phyloP scores from a whole-genome alignment of 2,888 invertebrate species.

The Heliconius charithonia region DNA sequence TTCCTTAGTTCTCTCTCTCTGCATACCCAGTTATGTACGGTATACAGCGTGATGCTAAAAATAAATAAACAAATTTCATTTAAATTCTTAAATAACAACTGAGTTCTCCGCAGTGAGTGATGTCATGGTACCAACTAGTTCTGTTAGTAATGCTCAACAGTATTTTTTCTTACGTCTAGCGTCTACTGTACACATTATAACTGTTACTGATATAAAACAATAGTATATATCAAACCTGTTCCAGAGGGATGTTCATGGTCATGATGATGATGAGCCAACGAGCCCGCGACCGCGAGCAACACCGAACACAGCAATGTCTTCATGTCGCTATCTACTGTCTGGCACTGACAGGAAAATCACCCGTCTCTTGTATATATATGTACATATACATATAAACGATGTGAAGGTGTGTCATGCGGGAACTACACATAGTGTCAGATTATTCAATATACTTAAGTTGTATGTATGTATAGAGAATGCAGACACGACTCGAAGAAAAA shows the following conservation, averaged over 20 bases:
- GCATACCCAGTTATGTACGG: too few relatives aligned
- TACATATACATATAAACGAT: too few relatives aligned
- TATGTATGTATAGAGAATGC: background rate
- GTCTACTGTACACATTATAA: too few relatives aligned
- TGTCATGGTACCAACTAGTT: background rate
- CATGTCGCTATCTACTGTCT: constrained; percentile 21
- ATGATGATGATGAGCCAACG: constrained; percentile 22
- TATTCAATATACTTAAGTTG: background rate
- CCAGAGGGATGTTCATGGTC: constrained; percentile 27
- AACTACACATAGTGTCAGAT: background rate
- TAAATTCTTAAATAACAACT: too few relatives aligned
- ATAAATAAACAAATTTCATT: too few relatives aligned
- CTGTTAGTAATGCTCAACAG: background rate
- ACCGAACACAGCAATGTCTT: constrained; percentile 28
- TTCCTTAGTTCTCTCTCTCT: too few relatives aligned
- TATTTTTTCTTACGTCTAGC: too few relatives aligned
- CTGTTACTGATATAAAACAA: too few relatives aligned
- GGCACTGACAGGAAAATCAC: constrained; percentile 30
- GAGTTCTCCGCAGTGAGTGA: too few relatives aligned
- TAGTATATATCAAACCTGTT: background rate
- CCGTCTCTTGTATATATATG: constrained; percentile 28
- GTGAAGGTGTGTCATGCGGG: background rate
- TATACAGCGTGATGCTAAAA: too few relatives aligned
- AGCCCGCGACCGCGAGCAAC: constrained; percentile 28
- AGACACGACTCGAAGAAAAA: background rate